Evolutionary conservation across 2,113 vertebrate species (phyloP).

Genomic region (Scortum barcoo): DNA sequence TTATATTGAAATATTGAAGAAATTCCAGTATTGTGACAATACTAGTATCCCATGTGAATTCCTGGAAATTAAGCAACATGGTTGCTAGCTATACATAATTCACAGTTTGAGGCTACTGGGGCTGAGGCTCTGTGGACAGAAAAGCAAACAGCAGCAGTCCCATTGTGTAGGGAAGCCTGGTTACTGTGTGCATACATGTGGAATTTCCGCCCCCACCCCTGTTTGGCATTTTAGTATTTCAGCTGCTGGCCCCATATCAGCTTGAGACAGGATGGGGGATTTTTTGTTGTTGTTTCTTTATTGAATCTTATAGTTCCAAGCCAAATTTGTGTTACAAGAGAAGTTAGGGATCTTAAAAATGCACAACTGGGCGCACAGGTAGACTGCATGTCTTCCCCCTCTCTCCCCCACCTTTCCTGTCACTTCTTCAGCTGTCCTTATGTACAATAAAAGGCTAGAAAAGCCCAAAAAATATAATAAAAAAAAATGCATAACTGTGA

Average conservation of each 20-base stretch:
- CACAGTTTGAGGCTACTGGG: not conserved
- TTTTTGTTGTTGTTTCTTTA: constrained; percentile 11
- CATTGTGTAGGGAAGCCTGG: constrained; percentile 68
- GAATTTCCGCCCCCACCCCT: constrained; percentile 77
- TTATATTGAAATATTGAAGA: too few relatives aligned
- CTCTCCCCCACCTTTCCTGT: too few relatives aligned
- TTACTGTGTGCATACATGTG: constrained; percentile 65
- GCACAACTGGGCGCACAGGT: too few relatives aligned
- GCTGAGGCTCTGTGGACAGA: constrained; percentile 8
- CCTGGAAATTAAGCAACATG: too few relatives aligned
- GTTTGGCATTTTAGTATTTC: constrained; percentile 66
- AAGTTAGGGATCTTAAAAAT: not conserved
- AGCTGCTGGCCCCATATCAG: constrained; percentile 61
- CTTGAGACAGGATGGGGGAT: constrained; percentile 46
- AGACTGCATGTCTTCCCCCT: too few relatives aligned
- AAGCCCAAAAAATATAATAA: too few relatives aligned
- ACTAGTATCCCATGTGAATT: too few relatives aligned
- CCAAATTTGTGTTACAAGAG: constrained; percentile 6
- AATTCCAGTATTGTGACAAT: too few relatives aligned
- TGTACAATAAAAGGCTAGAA: too few relatives aligned
- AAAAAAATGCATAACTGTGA: too few relatives aligned
- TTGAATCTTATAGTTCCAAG: constrained; percentile 1
- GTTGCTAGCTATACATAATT: not conserved
- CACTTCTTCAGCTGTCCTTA: too few relatives aligned
- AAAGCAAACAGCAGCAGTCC: constrained; percentile 74